These are phyloP conservation scores for Salminus brasiliensis DNA, from an alignment of 2,113 vertebrate species.

Conservation along the genomic window DNA sequence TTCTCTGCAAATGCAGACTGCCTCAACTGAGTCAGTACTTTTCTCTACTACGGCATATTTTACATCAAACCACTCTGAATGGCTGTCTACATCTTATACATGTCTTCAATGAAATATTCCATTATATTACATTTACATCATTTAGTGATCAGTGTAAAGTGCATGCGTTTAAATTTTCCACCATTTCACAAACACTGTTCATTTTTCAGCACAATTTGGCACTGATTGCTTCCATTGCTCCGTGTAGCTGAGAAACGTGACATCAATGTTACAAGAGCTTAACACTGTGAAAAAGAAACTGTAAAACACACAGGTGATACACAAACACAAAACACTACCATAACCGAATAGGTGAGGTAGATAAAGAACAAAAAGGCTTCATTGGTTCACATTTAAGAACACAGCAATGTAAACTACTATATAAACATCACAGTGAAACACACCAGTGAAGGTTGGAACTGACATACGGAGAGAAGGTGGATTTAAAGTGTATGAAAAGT, in stretches of 20 bases:
- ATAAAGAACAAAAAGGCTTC: not conserved
- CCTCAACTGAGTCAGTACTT: no score
- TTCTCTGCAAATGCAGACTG: no score
- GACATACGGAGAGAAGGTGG: not conserved
- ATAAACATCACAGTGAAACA: not conserved
- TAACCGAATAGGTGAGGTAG: not conserved
- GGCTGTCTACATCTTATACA: no score
- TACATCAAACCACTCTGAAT: no score
- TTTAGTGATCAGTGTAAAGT: no score
- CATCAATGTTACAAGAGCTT: not conserved
- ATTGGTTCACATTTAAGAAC: not conserved
- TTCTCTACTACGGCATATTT: no score
- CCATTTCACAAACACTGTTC: no score
- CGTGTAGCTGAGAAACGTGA: not conserved
- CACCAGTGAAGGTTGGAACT: not conserved
- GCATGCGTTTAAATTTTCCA: no score
- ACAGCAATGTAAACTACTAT: not conserved
- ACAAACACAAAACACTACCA: not conserved
- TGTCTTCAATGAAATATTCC: no score
- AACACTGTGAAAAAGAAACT: not conserved
- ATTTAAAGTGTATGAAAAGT: slow-evolving; percentile 42
- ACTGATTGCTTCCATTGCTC: no score
- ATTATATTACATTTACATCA: no score
- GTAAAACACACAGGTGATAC: not conserved
- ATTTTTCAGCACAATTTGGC: no score